Evolutionary conservation across 2,888 invertebrate species (phyloP), one percentile per base, ranked within the genome.

Genomic region (Hydrotaea diabolus): DNA sequence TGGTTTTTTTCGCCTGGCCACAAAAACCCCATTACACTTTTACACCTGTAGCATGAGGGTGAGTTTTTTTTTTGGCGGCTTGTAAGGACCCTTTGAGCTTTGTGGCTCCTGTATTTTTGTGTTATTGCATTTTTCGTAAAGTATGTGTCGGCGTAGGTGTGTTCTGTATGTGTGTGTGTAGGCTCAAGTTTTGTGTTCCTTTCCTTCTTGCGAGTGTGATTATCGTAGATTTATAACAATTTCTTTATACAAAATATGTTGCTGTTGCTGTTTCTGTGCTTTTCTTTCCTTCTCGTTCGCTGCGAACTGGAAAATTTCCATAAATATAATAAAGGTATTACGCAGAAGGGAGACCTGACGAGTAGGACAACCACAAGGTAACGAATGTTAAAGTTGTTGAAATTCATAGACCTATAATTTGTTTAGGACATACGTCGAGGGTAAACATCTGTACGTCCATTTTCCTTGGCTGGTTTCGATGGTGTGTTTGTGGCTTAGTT

Each of bases 21-120:
- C 21, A 31, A 46, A 74, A 74, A 39, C 80, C 53, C 64, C 59
- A 66, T 82, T 73, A 79, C 57, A 69, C 59, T 57, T 81, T 72
- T 81, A 75, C 72, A 66, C 64, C 78, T 78, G 84, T 66, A 43
- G 72, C 36, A 57, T n/a, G 46, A 53, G 53, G 26, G 13, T 49
- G 0, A 46, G 46, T 0, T 69, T 26, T 69, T 62, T 26, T 19
- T 31, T 15, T 71, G 17, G 53, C 53, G 19, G 74, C 49, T 46
- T 69, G 19, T 46, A 71, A 64, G 71, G 49, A 46, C 19, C 17
- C 23, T 49, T 59, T 17, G 39, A 75, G 77, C 19, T 31, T 17
- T 36, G 39, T 5, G 64, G 26, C 19, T 46, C 74, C 43, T 69
- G 17, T 39, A 15, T 64, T n/a, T 7, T 26, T 64, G 31, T 17